These are phyloP conservation scores for Drosophila barbarae DNA, from an alignment of 2,888 invertebrate species.

Conservation along the genomic window DNA sequence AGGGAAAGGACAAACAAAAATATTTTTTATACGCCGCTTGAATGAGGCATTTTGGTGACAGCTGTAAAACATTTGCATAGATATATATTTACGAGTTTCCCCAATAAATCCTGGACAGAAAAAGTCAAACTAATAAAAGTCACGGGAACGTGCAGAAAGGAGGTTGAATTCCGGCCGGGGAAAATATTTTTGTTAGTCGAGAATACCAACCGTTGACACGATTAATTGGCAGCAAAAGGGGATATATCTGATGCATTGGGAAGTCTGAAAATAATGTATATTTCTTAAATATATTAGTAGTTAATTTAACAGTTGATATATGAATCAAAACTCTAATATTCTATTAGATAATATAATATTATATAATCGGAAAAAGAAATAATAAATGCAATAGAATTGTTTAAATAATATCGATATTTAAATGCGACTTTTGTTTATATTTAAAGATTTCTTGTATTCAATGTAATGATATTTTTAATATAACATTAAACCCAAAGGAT, in stretches of 20 bases:
- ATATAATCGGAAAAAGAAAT: background rate
- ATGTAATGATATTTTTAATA: background rate
- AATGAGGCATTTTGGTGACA: slow-evolving; percentile 44
- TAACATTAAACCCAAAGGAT: background rate
- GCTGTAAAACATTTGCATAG: slow-evolving; percentile 52
- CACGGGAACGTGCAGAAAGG: slow-evolving; percentile 39
- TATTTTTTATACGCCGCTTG: slow-evolving; percentile 11
- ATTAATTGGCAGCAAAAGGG: slow-evolving; percentile 55
- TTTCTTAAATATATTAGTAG: background rate
- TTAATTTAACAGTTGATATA: background rate
- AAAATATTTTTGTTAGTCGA: slow-evolving; percentile 13
- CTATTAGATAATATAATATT: too few species aligned
- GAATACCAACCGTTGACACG: slow-evolving; percentile 38
- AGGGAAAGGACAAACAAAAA: slow-evolving; percentile 13
- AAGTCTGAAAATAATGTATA: background rate
- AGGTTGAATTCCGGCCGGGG: background rate
- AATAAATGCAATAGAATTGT: background rate
- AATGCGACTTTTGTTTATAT: background rate
- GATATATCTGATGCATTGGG: background rate
- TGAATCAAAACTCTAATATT: too few species aligned
- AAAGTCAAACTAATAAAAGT: slow-evolving; percentile 68
- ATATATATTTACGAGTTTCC: slow-evolving; percentile 6
- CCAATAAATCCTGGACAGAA: slow-evolving; percentile 61
- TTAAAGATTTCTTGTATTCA: background rate
- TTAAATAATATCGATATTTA: background rate